These are phyloP conservation scores for Grammomys surdaster DNA, from an alignment of 2,113 vertebrate genomes.

Conservation along the genomic window DNA sequence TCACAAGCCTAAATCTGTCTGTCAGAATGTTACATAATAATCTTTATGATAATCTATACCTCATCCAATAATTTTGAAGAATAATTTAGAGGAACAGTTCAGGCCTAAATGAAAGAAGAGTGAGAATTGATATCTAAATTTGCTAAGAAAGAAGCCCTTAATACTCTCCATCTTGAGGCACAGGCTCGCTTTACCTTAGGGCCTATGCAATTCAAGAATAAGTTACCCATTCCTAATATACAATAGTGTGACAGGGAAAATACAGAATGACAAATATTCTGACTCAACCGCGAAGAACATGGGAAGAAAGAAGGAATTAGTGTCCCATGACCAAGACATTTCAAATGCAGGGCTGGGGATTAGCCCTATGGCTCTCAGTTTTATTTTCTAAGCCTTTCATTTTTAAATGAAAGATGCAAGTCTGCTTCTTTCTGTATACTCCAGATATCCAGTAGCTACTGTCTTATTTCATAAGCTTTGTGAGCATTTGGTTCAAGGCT, in stretches of 20 bases:
- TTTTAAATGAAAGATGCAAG: neutral
- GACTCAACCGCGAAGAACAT: neutral
- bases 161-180: neutral
- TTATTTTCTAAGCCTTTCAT: neutral
- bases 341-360: neutral
- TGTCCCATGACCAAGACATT: neutral
- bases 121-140: neutral
- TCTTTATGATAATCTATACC: neutral
- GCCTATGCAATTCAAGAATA: neutral
- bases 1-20: neutral
- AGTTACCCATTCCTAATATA: neutral
- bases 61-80: conserved; percentile 25
- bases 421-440: neutral
- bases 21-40: neutral
- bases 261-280: neutral
- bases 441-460: neutral
- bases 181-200: neutral
- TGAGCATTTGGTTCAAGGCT: neutral
- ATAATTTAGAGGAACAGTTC: conserved; percentile 34
- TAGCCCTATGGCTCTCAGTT: neutral
- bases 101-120: neutral
- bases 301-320: neutral
- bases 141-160: neutral
- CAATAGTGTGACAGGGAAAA: neutral
- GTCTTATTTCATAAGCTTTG: neutral